Percentiles rank a stretch among this genome's conserved stretches.
These are phyloP conservation scores for Yponomeuta evonymella DNA, from an alignment of 2,888 invertebrate species.

Conservation along the genomic window DNA sequence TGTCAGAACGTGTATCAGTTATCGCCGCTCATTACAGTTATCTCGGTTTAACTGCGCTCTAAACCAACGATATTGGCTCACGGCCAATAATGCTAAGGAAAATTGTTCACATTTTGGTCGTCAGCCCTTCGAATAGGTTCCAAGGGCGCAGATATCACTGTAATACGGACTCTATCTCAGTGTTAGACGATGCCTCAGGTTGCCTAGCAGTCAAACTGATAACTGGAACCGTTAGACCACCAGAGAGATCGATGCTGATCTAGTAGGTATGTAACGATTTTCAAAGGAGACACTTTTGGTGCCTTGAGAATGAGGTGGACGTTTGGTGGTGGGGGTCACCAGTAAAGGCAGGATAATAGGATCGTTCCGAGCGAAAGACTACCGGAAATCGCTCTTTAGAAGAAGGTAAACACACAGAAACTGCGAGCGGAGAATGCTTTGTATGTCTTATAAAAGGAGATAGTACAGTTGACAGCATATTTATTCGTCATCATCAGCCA, in stretches of 20 bases:
- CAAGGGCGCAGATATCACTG: background rate
- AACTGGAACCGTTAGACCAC: background rate
- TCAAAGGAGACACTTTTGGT: background rate
- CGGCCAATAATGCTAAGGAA: background rate
- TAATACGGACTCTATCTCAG: background rate
- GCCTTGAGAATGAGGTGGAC: background rate
- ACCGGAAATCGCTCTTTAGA: background rate
- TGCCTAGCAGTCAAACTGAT: background rate
- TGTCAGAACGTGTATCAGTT: background rate
- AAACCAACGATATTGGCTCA: background rate
- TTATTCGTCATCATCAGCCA: no score
- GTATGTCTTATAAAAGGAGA: no score
- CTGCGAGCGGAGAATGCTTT: background rate
- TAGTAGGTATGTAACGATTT: background rate
- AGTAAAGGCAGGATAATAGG: background rate
- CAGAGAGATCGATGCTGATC: background rate
- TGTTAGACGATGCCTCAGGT: background rate
- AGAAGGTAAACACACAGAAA: background rate
- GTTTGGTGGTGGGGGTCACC: background rate
- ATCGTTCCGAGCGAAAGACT: slow-evolving; percentile 1
- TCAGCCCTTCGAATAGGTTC: background rate
- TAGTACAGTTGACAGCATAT: no score
- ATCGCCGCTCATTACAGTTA: slow-evolving; percentile 1
- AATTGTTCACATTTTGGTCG: background rate
- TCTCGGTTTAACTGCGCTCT: background rate